Conservation (phyloP, 2,797 vertebrate genomes). For the Etheostoma nigrum region DNA sequence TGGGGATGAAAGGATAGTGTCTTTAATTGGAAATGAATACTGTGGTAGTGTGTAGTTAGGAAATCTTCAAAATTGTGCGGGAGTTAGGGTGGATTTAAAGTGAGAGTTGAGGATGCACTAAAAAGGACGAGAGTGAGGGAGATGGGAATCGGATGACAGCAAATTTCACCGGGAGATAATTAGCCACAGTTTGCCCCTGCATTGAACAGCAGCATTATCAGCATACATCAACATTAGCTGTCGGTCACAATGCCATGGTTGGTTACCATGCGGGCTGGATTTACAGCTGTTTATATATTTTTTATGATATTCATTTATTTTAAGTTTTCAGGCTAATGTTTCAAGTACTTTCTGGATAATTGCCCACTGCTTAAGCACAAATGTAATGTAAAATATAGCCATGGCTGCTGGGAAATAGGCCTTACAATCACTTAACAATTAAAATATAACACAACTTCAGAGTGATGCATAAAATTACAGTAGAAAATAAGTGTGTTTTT, state of each 20-base stretch:
- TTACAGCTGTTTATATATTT: slow-evolving; percentile 41
- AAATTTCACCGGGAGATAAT: slow-evolving; percentile 66
- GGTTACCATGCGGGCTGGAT: slow-evolving; percentile 3
- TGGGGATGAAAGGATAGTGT: slow-evolving; percentile 69
- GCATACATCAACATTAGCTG: slow-evolving; percentile 52
- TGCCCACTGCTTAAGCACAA: slow-evolving; percentile 19
- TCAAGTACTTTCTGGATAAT: slow-evolving; percentile 38
- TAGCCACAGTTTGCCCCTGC: slow-evolving; percentile 52
- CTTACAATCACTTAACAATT: slow-evolving; percentile 74
- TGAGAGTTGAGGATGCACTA: slow-evolving; percentile 41
- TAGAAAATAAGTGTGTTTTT: slow-evolving; percentile 72
- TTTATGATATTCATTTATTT: slow-evolving; percentile 42
- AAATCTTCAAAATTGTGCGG: slow-evolving; percentile 58
- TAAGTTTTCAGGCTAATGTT: slow-evolving; percentile 37
- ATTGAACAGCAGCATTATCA: slow-evolving; percentile 43
- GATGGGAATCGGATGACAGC: slow-evolving; percentile 48
- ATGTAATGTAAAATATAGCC: slow-evolving; percentile 51
- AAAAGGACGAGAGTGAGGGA: slow-evolving; percentile 32
- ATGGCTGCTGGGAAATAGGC: slow-evolving; percentile 52
- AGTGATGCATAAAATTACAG: slow-evolving; percentile 73
- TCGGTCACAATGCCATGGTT: slow-evolving; percentile 15
- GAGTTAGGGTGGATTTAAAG: slow-evolving; percentile 47
- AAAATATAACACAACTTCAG: slow-evolving; percentile 72
- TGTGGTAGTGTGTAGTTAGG: slow-evolving; percentile 55
- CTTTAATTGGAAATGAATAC: slow-evolving; percentile 78